Conservation (phyloP, 2,888 invertebrate genomes). For the Drosophila hamatofila region DNA sequence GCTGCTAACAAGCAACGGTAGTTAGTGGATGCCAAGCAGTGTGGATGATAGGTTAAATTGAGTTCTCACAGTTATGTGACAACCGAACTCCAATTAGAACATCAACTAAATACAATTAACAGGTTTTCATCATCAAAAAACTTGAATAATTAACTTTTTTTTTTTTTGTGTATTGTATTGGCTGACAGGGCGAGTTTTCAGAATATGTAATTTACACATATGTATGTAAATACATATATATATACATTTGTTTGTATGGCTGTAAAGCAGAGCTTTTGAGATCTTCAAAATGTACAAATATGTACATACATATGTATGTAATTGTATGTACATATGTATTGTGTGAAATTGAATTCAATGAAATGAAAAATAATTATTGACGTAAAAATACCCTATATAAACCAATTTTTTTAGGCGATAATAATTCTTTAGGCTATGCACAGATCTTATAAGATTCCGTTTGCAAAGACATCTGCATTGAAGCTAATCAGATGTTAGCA, state of each 20-base stretch:
- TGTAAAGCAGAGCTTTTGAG: background rate
- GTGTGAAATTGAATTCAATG: background rate
- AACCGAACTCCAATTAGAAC: slow-evolving; percentile 27
- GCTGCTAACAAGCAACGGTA: slow-evolving; percentile 14
- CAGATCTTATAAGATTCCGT: background rate
- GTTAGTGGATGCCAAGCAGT: slow-evolving; percentile 29
- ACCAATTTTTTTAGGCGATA: background rate
- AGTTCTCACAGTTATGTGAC: slow-evolving; percentile 14
- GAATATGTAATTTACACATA: background rate
- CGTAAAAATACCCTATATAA: slow-evolving; percentile 3
- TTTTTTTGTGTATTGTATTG: background rate
- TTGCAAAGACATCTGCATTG: background rate
- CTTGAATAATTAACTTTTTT: slow-evolving; percentile 25
- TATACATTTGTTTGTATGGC: background rate
- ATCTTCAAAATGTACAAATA: background rate
- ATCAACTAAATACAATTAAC: slow-evolving; percentile 49
- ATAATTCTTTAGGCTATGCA: background rate
- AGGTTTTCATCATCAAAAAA: slow-evolving; percentile 60
- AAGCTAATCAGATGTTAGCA: background rate
- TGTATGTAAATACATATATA: too few relatives aligned
- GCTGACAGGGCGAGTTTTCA: slow-evolving; percentile 2
- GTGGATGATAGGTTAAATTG: slow-evolving; percentile 18
- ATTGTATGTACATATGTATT: background rate
- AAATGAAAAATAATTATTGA: background rate
- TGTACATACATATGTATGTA: too few relatives aligned